A percentile compares a stretch with the other conserved stretches of the same genome.
These are phyloP conservation scores for Anisognathus igniventris DNA, from an alignment of 2,797 vertebrate genomes.

Conservation along the genomic window DNA sequence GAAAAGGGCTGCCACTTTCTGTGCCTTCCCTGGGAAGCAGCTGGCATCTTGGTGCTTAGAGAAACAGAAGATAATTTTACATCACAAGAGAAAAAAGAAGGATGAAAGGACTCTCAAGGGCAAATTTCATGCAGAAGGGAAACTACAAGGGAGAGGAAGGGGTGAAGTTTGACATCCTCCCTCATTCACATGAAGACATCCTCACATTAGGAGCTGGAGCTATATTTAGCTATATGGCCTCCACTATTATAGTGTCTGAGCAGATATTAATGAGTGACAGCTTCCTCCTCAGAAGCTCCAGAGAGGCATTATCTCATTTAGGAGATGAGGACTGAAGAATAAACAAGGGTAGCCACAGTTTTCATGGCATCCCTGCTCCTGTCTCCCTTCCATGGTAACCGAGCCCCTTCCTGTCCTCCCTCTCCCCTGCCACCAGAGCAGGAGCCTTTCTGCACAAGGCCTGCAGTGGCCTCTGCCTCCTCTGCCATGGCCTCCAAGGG, in stretches of 20 bases:
- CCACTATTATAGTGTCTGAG: neutral
- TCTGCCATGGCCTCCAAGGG: neutral
- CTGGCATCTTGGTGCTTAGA: neutral
- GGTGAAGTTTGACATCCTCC: neutral
- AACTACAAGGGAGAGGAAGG: neutral
- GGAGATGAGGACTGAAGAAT: neutral
- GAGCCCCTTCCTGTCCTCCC: neutral
- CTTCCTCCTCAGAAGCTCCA: neutral
- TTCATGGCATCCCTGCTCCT: neutral
- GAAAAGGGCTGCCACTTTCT: neutral
- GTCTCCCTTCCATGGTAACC: neutral
- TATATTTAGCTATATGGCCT: neutral
- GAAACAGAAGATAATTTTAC: neutral
- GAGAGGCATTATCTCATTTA: neutral
- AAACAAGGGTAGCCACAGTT: neutral
- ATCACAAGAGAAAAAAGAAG: neutral
- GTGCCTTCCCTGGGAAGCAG: neutral
- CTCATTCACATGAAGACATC: neutral
- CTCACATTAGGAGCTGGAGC: neutral
- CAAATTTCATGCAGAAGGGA: neutral
- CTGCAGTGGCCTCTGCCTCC: fast-evolving
- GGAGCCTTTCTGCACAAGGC: neutral
- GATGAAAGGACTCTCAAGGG: neutral
- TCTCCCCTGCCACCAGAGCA: neutral
- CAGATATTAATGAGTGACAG: neutral